Evolutionary conservation across 2,888 invertebrate genomes (phyloP).

Genomic region (Pseudococcus jackbeardsleyi): DNA sequence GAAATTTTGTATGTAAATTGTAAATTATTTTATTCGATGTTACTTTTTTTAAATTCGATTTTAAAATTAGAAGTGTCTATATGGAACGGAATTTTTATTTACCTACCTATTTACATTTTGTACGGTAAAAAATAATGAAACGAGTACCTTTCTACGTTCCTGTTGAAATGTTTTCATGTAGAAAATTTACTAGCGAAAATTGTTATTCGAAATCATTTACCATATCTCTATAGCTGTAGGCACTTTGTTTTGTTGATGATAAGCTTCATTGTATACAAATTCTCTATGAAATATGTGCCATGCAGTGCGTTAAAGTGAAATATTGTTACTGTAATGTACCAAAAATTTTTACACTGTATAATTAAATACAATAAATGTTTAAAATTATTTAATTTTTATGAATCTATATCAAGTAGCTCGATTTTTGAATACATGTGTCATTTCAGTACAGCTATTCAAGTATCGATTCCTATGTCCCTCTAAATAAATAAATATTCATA

Average conservation of each 20-base stretch:
- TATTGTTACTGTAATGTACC: slow-evolving; percentile 8
- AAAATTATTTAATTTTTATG: not conserved
- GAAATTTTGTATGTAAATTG: slow-evolving; percentile 5
- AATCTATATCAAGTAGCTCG: not conserved
- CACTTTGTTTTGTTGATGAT: slow-evolving; percentile 19
- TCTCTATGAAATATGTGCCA: not conserved
- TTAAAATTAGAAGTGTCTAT: not conserved
- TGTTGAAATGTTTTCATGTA: not conserved
- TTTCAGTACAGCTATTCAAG: no score
- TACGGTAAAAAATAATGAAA: not conserved
- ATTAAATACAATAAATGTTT: slow-evolving; percentile 24
- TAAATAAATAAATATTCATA: no score
- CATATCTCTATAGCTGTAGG: slow-evolving; percentile 22
- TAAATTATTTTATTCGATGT: slow-evolving; percentile 10
- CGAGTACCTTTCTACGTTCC: not conserved
- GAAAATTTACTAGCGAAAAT: not conserved
- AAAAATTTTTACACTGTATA: slow-evolving; percentile 6
- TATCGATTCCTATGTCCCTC: no score
- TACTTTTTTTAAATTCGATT: not conserved
- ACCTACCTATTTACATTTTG: not conserved
- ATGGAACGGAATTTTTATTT: not conserved
- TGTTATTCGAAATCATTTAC: not conserved
- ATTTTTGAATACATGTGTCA: not conserved
- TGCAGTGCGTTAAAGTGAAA: not conserved
- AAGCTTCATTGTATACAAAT: slow-evolving; percentile 1